Base-by-base conservation (phyloP, 2,888 invertebrate species). In the Gymnoscelis rufifasciata region DNA sequence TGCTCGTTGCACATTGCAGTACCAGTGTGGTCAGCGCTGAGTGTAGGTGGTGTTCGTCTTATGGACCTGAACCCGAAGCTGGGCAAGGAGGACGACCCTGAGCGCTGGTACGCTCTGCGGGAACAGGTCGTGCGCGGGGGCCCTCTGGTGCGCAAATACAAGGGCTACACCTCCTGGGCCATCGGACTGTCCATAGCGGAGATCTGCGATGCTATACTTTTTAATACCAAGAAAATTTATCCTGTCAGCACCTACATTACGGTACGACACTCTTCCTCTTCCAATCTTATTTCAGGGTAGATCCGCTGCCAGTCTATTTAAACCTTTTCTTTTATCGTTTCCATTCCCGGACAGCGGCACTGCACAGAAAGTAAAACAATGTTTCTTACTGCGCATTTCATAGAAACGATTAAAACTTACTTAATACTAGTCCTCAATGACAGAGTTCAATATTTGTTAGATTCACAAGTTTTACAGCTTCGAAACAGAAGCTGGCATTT, bases 191-290 rank as follows among this genome's bases (percentile, higher is more conserved):
- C 31, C 41, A n/a, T 33, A 4, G 13, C 14, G n/a, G 31, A 33
- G 5, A 15, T 33, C 31, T 33, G 31, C n/a, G 14, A 33, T 6
- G 14, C 31, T 0, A 33, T 33, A 33, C 31, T 33, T 6, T 14
- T 14, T 14, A 33, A 33, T 14, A 14, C 5, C 5, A 13, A 33
- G 31, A 14, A 33, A n/a, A 15, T 33, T 6, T 14, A 14, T n/a
- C 31, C 31, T 2, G 31, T 33, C n/a, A 27, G 38, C 3, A 39
- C 29, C 1, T 39, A 35, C 7, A 39, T 23, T n/a, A 45, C 38
- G 45, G 45, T 42, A 15, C 7, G 33, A 8, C 3, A 19, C 19
- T 3, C 19, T 3, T 2, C 3, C 3, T 3, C 19, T 19, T 19
- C 19, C n/a, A n/a, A n/a, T 19, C 19, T 19, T 5, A 3, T 19